Percentiles rank a stretch among this genome's conserved stretches.
Conservation (phyloP, 1,140 invertebrate genomes). For the Plectus sambesii region DNA sequence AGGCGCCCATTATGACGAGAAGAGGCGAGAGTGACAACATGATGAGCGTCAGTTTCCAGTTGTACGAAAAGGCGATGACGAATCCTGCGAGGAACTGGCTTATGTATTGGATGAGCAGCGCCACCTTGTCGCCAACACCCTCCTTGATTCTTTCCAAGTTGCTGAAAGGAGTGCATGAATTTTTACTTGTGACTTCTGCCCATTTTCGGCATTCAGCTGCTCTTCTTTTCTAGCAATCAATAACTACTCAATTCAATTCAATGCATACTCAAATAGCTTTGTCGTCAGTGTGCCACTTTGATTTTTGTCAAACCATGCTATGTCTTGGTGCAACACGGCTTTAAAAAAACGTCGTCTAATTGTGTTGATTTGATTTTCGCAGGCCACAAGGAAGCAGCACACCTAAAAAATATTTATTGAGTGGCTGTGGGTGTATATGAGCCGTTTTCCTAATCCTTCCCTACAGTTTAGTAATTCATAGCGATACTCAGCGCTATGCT, state of each 20-base stretch:
- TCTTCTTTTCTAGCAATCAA: too few species aligned
- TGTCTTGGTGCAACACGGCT: conserved; percentile 68
- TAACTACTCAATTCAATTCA: conserved; percentile 52
- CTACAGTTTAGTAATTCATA: too few species aligned
- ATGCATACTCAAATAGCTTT: conserved; percentile 79
- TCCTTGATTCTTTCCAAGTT: conserved; percentile 75
- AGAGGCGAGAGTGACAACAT: conserved; percentile 28
- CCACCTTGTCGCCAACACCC: conserved; percentile 73
- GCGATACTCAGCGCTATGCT: too few species aligned
- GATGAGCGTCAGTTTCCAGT: conserved; percentile 25
- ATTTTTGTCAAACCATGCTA: conserved; percentile 75
- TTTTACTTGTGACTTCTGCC: conserved; percentile 34
- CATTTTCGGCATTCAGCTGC: too few species aligned
- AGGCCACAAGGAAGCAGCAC: conserved; percentile 43
- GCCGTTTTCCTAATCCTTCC: too few species aligned
- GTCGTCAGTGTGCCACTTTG: conserved; percentile 72
- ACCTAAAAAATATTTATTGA: conserved; percentile 44
- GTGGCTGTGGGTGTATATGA: too few species aligned
- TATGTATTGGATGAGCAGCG: conserved; percentile 57
- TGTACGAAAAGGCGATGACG: conserved; percentile 22
- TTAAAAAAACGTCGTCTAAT: conserved; percentile 60
- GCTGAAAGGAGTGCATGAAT: conserved; percentile 49
- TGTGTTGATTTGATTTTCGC: conserved; percentile 56
- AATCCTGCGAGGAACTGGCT: conserved; percentile 27
- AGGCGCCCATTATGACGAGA: conserved; percentile 22